A percentile compares a stretch with the other conserved stretches of the same genome.
These are phyloP conservation scores for Camarhynchus parvulus DNA, from an alignment of 2,113 vertebrate genomes.

Conservation along the genomic window DNA sequence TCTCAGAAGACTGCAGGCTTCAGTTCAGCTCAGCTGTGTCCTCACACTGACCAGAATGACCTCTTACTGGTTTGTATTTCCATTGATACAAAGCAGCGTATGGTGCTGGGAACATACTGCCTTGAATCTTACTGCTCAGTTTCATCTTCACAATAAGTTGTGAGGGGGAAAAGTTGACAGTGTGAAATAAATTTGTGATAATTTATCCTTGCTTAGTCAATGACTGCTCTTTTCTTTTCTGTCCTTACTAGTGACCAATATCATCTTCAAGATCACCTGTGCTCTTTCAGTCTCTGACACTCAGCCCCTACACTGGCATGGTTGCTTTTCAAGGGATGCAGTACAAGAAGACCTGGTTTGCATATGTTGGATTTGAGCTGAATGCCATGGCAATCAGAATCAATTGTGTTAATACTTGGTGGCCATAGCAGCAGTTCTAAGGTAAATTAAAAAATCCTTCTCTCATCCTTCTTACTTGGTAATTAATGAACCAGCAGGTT, in stretches of 20 bases:
- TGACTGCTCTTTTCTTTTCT: background rate
- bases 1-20: background rate
- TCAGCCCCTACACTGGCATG: fast-evolving
- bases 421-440: background rate
- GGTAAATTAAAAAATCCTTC: background rate
- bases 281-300: fast-evolving
- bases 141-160: background rate
- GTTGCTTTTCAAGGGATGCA: background rate
- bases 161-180: background rate
- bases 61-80: background rate
- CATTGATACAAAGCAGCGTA: background rate
- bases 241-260: background rate
- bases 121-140: background rate
- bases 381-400: background rate
- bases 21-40: background rate
- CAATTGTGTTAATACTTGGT: background rate
- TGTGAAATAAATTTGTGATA: background rate
- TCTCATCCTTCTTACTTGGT: background rate
- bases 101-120: background rate
- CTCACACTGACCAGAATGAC: background rate
- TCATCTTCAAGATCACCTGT: background rate
- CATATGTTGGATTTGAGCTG: background rate
- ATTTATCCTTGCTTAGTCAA: background rate
- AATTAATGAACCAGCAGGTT: background rate
- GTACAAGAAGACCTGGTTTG: background rate